Base-by-base conservation (phyloP, 2,113 vertebrate genomes). In the Sinocyclocheilus anshuiensis region DNA sequence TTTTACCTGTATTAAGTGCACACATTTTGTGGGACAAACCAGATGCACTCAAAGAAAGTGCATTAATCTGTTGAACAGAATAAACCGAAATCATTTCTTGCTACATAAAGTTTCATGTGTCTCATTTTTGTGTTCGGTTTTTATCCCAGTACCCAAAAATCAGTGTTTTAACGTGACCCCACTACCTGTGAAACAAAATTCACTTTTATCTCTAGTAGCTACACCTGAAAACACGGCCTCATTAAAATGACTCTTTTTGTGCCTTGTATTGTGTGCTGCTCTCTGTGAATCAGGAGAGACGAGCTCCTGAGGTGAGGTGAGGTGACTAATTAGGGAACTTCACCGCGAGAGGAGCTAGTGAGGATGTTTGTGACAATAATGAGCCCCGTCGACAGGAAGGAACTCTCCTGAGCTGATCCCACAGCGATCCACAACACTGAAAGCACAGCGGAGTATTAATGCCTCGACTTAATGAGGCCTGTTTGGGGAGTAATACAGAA, bases 321-420 rank as follows among this genome's bases (percentile, higher is more conserved):
- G 67, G 76, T 72, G 57, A 84, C 48, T 75, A 77, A 77, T 83
- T 84, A 88, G n/a, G 76, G 77, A 76, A 29, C 84, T 36, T 82
- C 83, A 77, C 69, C 36, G 81, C 15, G 67, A 85, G 39, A 84
- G 39, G 53, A 72, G 77, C 48, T 81, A 16, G 48, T 50, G 72
- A 80, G 67, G 76, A 75, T 42, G 81, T 72, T 65, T 42, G 79
- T 67, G 61, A 86, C 86, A 84, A 86, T 86, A 86, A 89, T 61
- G 81, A 81, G 36, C 55, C 29, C 45, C 13, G 67, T 26, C 20
- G 24, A 82, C 82, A 85, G 88, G 82, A 89, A 87, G 74, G 82
- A 89, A 42, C 45, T 55, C 79, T 69, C 81, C 67, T 81, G 88
- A 74, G 76, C 26, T 29, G 39, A 83, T 78, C 75, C 57, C 76